Percentiles rank a stretch among this genome's conserved stretches.
phyloP scores from a whole-genome alignment of 2,113 vertebrate genomes.

The Gallinago undulata region DNA sequence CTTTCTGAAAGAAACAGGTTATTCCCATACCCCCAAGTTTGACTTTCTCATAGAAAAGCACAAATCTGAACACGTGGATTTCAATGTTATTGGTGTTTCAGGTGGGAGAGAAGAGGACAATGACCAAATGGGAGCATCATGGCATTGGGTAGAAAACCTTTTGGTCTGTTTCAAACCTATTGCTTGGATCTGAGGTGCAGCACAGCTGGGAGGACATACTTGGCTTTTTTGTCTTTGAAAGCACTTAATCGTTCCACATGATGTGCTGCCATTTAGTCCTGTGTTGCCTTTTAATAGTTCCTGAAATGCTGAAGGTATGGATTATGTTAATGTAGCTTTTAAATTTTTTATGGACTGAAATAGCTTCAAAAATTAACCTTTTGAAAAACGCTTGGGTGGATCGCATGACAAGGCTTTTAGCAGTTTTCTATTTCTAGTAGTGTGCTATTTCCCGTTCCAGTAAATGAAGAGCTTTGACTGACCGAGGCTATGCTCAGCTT shows the following conservation, averaged over 20 bases:
- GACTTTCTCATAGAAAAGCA: background rate
- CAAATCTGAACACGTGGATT: background rate
- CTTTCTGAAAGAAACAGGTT: background rate
- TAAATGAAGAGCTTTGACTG: background rate
- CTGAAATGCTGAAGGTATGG: conserved; percentile 36
- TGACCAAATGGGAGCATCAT: background rate
- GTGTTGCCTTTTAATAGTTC: background rate
- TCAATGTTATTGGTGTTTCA: background rate
- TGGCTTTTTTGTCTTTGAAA: conserved; percentile 21
- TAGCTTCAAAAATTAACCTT: conserved; percentile 52
- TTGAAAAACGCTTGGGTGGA: conserved; percentile 32
- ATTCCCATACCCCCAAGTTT: background rate
- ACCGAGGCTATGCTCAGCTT: background rate
- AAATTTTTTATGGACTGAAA: conserved; percentile 52
- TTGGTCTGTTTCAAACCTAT: background rate
- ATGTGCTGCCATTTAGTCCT: background rate
- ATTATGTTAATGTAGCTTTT: conserved; percentile 57
- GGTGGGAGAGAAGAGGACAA: background rate
- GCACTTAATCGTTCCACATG: background rate
- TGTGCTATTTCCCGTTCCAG: background rate
- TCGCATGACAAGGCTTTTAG: background rate
- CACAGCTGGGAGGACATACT: background rate
- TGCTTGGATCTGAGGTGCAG: background rate
- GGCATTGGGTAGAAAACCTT: background rate
- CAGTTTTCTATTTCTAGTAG: background rate